A percentile compares a stretch with the other conserved stretches of the same genome.
phyloP scores from a whole-genome alignment of 2,113 vertebrate genomes.

The Platichthys stellatus region DNA sequence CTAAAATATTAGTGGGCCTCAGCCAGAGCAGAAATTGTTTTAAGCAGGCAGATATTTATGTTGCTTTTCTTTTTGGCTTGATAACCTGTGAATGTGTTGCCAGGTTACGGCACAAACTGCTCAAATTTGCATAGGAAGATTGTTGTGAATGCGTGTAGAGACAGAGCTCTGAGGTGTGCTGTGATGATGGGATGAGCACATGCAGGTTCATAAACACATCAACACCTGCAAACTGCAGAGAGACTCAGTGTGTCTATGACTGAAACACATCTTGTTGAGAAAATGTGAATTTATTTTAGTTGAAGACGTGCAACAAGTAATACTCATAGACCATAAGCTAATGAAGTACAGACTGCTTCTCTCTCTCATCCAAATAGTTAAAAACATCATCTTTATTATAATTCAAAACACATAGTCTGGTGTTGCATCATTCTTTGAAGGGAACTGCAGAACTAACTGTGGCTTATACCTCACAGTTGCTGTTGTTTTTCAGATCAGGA shows the following conservation, averaged over 20 bases:
- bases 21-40: neutral
- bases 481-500: neutral
- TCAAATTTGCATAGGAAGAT: slow-evolving; percentile 1
- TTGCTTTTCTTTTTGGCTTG: neutral
- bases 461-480: too few species aligned
- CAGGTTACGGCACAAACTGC: neutral
- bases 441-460: neutral
- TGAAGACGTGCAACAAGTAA: neutral
- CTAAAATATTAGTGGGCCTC: neutral
- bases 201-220: slow-evolving; percentile 34
- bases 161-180: slow-evolving; percentile 10
- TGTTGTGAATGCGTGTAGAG: slow-evolving; percentile 13
- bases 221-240: slow-evolving; percentile 16
- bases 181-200: slow-evolving; percentile 36
- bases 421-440: neutral
- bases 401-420: too few species aligned
- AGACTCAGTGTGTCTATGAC: neutral
- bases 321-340: neutral
- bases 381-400: neutral
- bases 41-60: neutral
- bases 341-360: neutral
- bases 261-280: neutral
- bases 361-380: neutral
- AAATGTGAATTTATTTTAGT: neutral
- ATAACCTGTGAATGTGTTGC: neutral